A percentile compares a stretch with the other conserved stretches of the same genome.
These are phyloP conservation scores for Rhizomys pruinosus DNA, from an alignment of 2,113 vertebrate species.

Conservation along the genomic window DNA sequence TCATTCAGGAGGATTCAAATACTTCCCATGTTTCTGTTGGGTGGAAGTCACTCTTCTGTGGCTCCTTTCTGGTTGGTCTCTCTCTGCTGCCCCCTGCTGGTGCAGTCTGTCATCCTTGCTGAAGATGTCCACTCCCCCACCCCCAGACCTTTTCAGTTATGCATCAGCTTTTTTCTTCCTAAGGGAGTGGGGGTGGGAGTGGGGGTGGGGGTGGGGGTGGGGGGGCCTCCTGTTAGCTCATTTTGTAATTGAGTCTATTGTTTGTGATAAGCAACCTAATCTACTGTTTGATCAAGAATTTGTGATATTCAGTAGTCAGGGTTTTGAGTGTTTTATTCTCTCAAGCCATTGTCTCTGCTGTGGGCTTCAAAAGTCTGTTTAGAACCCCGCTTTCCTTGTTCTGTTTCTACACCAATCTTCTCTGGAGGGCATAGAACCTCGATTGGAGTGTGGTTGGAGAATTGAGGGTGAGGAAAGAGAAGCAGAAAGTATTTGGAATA, in stretches of 20 bases:
- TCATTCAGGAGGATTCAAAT: neutral
- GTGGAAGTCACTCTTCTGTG: neutral
- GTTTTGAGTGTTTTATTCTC: neutral
- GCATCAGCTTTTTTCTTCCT: neutral
- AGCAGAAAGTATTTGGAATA: neutral
- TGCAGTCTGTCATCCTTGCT: neutral
- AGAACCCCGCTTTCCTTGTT: neutral
- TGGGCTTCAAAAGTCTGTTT: neutral
- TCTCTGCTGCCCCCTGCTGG: constrained; percentile 9
- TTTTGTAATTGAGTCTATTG: neutral
- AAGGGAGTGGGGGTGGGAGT: too few species aligned
- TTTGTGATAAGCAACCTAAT: neutral
- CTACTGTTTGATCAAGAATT: neutral
- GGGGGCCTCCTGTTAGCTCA: neutral
- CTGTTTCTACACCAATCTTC: neutral
- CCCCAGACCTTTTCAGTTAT: neutral
- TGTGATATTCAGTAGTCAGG: neutral
- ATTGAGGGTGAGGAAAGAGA: neutral
- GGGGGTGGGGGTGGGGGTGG: too few species aligned
- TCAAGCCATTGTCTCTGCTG: neutral
- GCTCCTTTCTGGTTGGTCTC: neutral
- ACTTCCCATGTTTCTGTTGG: neutral
- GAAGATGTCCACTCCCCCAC: too few species aligned
- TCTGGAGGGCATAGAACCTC: neutral
- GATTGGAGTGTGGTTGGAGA: neutral